Percentiles rank a stretch among this genome's conserved stretches.
Evolutionary conservation across 2,888 invertebrate genomes (phyloP).

Genomic region (Agelastica alni): DNA sequence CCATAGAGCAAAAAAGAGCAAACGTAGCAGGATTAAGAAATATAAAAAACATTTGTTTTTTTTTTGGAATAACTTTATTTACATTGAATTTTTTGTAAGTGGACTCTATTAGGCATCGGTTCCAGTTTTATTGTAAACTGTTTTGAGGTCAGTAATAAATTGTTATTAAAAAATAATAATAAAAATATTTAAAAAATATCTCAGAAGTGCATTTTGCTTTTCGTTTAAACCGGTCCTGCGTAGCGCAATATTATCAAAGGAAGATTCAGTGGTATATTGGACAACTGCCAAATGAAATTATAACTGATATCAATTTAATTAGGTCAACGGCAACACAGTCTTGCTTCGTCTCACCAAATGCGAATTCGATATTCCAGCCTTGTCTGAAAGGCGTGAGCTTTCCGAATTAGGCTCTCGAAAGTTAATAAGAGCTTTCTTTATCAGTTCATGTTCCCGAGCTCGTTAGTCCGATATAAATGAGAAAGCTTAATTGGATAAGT

Average conservation of each 20-base stretch:
- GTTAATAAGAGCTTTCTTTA: conserved; percentile 50
- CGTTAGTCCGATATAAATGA: conserved; percentile 52
- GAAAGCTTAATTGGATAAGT: conserved; percentile 55
- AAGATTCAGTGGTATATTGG: conserved; percentile 26
- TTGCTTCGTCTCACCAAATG: conserved; percentile 12
- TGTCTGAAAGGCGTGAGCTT: conserved; percentile 13
- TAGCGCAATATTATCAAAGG: conserved; percentile 7
- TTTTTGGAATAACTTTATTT: too few relatives aligned
- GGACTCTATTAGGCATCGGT: too few relatives aligned
- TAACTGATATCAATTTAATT: conserved; percentile 29
- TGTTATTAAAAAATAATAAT: too few relatives aligned
- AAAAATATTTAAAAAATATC: too few relatives aligned
- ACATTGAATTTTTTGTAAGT: too few relatives aligned
- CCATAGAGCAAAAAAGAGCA: too few relatives aligned
- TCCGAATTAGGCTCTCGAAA: conserved; percentile 44
- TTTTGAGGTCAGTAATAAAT: too few relatives aligned
- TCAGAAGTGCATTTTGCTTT: too few relatives aligned
- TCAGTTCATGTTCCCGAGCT: conserved; percentile 52
- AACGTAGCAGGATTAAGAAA: too few relatives aligned
- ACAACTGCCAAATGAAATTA: conserved; percentile 29
- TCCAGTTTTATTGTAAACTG: too few relatives aligned
- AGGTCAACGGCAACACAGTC: conserved; percentile 9
- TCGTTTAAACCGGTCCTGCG: conserved; percentile 5
- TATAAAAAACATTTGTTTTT: too few relatives aligned
- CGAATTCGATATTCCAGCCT: conserved; percentile 6